Conservation (phyloP, 2,113 vertebrate genomes). For the Mugil cephalus region DNA sequence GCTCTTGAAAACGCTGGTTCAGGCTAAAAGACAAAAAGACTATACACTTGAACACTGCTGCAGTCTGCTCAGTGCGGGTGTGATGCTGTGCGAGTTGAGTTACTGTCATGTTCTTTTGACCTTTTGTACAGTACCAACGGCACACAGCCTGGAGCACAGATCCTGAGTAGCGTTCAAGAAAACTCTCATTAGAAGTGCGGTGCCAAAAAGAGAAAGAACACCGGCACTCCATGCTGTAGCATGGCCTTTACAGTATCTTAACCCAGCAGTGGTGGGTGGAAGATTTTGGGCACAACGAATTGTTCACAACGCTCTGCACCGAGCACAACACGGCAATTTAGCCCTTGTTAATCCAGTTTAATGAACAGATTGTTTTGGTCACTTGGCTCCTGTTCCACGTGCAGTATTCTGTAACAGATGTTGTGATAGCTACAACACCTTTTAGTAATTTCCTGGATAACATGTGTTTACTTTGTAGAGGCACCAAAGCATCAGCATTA, state of each 20-base stretch:
- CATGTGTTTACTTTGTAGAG: too few species aligned
- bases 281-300: too few species aligned
- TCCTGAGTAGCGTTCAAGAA: not conserved
- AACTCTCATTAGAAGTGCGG: not conserved
- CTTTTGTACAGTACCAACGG: not conserved
- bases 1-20: not conserved
- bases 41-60: not conserved
- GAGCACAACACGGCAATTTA: too few species aligned
- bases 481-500: not conserved
- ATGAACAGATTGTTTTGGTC: too few species aligned
- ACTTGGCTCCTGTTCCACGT: not conserved
- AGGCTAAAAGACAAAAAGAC: not conserved
- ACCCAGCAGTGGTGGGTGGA: not conserved
- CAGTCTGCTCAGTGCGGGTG: not conserved
- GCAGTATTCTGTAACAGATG: not conserved
- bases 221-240: not conserved
- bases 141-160: not conserved
- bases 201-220: not conserved
- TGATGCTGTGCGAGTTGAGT: not conserved
- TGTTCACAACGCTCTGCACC: too few species aligned
- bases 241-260: not conserved
- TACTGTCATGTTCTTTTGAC: not conserved
- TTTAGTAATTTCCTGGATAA: too few species aligned
- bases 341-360: too few species aligned
- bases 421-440: too few species aligned